Evolutionary conservation across 2,888 invertebrate genomes (phyloP).

Genomic region (Deilephila elpenor): DNA sequence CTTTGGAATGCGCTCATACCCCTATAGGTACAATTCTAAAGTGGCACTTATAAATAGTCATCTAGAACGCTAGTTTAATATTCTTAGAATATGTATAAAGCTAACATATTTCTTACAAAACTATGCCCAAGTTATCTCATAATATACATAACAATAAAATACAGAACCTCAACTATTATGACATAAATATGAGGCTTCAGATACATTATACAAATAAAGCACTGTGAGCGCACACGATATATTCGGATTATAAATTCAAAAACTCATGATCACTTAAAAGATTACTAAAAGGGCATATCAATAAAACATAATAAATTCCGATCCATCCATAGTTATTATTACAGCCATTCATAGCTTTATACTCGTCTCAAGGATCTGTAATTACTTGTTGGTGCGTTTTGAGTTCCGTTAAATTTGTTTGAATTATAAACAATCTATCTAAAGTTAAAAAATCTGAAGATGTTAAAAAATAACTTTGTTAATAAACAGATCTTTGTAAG

Average conservation of each 20-base stretch:
- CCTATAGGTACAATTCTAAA: too few relatives aligned
- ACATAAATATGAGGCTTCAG: not conserved
- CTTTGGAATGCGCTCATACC: too few relatives aligned
- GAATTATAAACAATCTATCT: too few relatives aligned
- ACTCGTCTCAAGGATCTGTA: constrained; percentile 38
- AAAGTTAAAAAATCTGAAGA: too few relatives aligned
- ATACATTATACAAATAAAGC: not conserved
- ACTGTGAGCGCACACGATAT: not conserved
- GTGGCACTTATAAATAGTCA: too few relatives aligned
- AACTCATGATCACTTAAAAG: constrained; percentile 15
- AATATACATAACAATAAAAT: not conserved
- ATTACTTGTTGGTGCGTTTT: not conserved
- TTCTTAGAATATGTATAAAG: too few relatives aligned
- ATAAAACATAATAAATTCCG: constrained; percentile 16
- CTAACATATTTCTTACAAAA: too few relatives aligned
- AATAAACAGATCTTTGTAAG: too few relatives aligned
- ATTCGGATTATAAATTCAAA: constrained; percentile 13
- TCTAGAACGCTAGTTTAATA: too few relatives aligned
- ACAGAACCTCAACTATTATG: not conserved
- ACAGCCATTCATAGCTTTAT: constrained; percentile 1
- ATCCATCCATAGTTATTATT: constrained; percentile 19
- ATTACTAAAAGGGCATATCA: constrained; percentile 23
- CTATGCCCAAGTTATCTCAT: not conserved
- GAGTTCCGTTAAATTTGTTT: not conserved
- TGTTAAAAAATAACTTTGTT: too few relatives aligned